A percentile compares a stretch with the other conserved stretches of the same genome.
phyloP scores from a whole-genome alignment of 2,113 vertebrate genomes.

The Ariopsis seemanni region DNA sequence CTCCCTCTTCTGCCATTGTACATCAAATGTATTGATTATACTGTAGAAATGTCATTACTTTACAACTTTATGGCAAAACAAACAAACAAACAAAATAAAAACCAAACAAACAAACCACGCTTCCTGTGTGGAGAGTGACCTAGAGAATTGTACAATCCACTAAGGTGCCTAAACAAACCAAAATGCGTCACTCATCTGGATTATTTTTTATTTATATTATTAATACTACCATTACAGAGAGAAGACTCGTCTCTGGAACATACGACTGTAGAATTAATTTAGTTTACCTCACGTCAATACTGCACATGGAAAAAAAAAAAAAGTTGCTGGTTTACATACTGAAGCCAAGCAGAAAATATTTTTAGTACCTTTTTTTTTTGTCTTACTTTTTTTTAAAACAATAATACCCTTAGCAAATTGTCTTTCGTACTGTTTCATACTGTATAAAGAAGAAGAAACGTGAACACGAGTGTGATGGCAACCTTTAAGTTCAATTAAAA shows the following conservation, averaged over 20 bases:
- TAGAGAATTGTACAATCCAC: constrained; percentile 77
- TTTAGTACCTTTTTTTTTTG: constrained; percentile 70
- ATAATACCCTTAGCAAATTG: constrained; percentile 89
- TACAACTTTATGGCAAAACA: constrained; percentile 79
- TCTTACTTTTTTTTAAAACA: constrained; percentile 68
- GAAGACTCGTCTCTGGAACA: constrained; percentile 84
- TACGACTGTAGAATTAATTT: constrained; percentile 90
- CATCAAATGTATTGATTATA: constrained; percentile 74
- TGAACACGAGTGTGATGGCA: constrained; percentile 94
- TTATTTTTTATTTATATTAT: constrained; percentile 77
- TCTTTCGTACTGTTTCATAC: constrained; percentile 82
- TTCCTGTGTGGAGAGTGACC: constrained; percentile 82
- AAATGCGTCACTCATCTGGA: constrained; percentile 81
- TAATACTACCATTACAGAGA: constrained; percentile 89
- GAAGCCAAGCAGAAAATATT: constrained; percentile 85
- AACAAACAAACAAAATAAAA: background rate
- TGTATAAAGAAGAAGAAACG: constrained; percentile 91
- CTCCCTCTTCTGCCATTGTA: constrained; percentile 81
- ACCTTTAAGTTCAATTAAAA: constrained; percentile 99
- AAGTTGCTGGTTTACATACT: constrained; percentile 91
- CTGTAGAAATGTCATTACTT: constrained; percentile 84
- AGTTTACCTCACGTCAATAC: constrained; percentile 98
- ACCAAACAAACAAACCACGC: constrained; percentile 62
- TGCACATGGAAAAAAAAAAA: constrained; percentile 86
- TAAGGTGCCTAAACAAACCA: constrained; percentile 84